Evolutionary conservation across 2,113 vertebrate genomes (phyloP).

Genomic region (Phodopus roborovskii): DNA sequence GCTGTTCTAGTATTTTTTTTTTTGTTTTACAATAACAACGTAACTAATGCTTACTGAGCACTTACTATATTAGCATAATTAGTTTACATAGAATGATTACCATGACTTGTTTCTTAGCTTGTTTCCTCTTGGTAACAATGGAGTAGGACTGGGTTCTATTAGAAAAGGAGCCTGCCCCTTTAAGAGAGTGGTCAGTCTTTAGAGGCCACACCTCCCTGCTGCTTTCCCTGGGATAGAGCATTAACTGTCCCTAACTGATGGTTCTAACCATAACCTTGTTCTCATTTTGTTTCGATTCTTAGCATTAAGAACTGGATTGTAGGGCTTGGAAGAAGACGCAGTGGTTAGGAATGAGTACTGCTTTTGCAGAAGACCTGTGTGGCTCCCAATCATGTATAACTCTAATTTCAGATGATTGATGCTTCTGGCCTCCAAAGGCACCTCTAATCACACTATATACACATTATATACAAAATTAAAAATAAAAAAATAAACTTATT

Average conservation of each 20-base stretch:
- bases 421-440: not conserved
- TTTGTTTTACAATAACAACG: not conserved
- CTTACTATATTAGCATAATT: constrained; percentile 11
- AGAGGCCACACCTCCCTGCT: not conserved
- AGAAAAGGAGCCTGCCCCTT: not conserved
- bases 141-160: not conserved
- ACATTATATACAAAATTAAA: not conserved
- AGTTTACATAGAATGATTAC: not conserved
- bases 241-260: not conserved
- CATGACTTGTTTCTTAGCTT: constrained; percentile 13
- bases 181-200: not conserved
- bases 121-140: not conserved
- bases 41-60: not conserved
- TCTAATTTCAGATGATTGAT: not conserved
- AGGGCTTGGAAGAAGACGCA: not conserved
- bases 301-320: constrained; percentile 27
- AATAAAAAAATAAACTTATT: not conserved
- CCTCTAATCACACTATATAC: not conserved
- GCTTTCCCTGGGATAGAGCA: not conserved
- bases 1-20: constrained; percentile 16
- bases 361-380: not conserved
- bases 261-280: not conserved
- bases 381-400: not conserved
- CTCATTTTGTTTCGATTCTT: not conserved
- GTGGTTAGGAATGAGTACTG: not conserved